Conservation (phyloP, 2,113 vertebrate genomes). For the Myotis brandtii region DNA sequence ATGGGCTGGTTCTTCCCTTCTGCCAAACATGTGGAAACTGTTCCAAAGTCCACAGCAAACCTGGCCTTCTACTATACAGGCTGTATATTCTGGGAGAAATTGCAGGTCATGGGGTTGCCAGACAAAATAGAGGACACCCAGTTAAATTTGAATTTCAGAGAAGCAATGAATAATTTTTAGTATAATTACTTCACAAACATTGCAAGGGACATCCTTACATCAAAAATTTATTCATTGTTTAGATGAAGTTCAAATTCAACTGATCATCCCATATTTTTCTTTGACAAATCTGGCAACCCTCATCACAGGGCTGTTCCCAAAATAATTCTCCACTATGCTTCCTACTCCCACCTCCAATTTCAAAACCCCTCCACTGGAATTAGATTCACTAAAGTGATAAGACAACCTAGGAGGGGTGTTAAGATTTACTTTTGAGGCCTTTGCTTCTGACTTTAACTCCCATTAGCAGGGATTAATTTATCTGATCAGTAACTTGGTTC, state of each 20-base stretch:
- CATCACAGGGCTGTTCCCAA: neutral
- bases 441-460: neutral
- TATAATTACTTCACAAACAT: neutral
- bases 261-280: conserved; percentile 5
- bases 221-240: conserved; percentile 6
- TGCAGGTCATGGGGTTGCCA: neutral
- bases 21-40: conserved; percentile 44
- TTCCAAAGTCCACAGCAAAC: neutral
- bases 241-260: conserved; percentile 26
- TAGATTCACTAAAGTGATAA: conserved; percentile 9
- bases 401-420: neutral
- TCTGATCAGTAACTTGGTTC: neutral
- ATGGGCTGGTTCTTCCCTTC: neutral
- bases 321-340: conserved; percentile 31
- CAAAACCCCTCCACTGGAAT: neutral
- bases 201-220: neutral
- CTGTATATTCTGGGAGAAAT: neutral
- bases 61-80: neutral
- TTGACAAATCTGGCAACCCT: conserved; percentile 54
- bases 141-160: conserved; percentile 46
- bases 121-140: neutral
- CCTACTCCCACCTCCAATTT: neutral
- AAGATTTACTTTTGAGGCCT: neutral
- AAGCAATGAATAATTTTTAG: neutral
- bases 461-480: neutral